Evolutionary conservation across 2,113 vertebrate genomes (phyloP).

Genomic region (Eidolon helvum): DNA sequence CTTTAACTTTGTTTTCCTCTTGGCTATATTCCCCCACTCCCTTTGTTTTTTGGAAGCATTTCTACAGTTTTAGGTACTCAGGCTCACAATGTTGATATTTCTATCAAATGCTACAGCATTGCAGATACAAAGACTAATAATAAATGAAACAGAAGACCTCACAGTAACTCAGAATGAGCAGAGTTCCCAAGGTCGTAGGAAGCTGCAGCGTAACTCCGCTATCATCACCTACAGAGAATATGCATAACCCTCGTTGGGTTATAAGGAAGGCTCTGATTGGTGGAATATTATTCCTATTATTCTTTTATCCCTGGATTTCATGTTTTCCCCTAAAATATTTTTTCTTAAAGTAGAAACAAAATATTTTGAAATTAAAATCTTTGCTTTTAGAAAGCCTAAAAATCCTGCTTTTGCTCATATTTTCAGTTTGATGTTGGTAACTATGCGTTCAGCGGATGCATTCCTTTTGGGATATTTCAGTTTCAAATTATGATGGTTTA

Average conservation of each 20-base stretch:
- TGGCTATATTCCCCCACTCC: background rate
- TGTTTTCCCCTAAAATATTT: conserved; percentile 23
- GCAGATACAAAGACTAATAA: conserved; percentile 73
- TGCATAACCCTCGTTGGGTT: conserved; percentile 12
- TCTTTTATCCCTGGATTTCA: background rate
- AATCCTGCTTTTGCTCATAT: background rate
- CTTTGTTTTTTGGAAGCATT: conserved; percentile 38
- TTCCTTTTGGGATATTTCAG: conserved; percentile 62
- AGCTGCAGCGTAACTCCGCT: conserved; percentile 71
- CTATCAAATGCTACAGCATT: conserved; percentile 73
- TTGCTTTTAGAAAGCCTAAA: conserved; percentile 33
- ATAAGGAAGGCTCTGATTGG: conserved; percentile 42
- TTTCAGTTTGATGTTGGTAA: conserved; percentile 13
- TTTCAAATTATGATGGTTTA: conserved; percentile 59
- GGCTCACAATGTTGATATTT: conserved; percentile 40
- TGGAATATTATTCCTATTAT: background rate
- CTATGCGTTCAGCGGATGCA: conserved; percentile 69
- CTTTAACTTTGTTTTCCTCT: conserved; percentile 52
- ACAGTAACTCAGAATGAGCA: conserved; percentile 50
- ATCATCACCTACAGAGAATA: conserved; percentile 33
- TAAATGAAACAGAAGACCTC: conserved; percentile 77
- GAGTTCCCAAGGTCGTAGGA: conserved; percentile 82
- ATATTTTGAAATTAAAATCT: conserved; percentile 37
- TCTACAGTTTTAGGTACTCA: conserved; percentile 20
- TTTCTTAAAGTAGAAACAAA: conserved; percentile 4